phyloP scores from a whole-genome alignment of 2,888 invertebrate species.

The Pyrrhia umbra region DNA sequence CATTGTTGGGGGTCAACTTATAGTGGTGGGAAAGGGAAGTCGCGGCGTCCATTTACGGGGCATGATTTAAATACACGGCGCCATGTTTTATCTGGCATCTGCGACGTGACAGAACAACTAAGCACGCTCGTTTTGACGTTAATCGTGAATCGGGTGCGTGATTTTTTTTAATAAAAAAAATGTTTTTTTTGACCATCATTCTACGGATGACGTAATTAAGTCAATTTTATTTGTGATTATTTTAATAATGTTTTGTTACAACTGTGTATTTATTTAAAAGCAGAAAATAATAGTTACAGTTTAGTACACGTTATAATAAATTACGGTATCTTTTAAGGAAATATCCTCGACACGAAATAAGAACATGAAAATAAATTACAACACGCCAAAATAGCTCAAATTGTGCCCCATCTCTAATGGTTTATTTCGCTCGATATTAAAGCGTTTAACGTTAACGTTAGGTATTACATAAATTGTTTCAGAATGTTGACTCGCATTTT shows the following conservation, averaged over 20 bases:
- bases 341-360: background rate
- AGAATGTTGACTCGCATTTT: conserved; percentile 49
- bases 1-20: conserved; percentile 65
- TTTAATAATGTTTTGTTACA: background rate
- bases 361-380: background rate
- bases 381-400: background rate
- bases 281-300: background rate
- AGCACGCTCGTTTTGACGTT: conserved; percentile 72
- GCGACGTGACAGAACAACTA: conserved; percentile 80
- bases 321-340: background rate
- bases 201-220: conserved; percentile 11
- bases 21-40: conserved; percentile 72
- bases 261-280: background rate
- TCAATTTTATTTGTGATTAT: conserved; percentile 15
- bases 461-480: conserved; percentile 53
- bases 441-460: conserved; percentile 41
- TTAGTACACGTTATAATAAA: background rate
- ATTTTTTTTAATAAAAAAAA: conserved; percentile 48
- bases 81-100: conserved; percentile 85
- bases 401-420: conserved; percentile 7
- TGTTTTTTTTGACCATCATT: conserved; percentile 38
- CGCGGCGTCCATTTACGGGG: conserved; percentile 69
- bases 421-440: conserved; percentile 38
- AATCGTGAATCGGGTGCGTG: conserved; percentile 64
- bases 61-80: conserved; percentile 84